Percentiles rank a stretch among this genome's conserved stretches.
These are phyloP conservation scores for Falco berigora DNA, from an alignment of 2,797 vertebrate genomes.

Conservation along the genomic window DNA sequence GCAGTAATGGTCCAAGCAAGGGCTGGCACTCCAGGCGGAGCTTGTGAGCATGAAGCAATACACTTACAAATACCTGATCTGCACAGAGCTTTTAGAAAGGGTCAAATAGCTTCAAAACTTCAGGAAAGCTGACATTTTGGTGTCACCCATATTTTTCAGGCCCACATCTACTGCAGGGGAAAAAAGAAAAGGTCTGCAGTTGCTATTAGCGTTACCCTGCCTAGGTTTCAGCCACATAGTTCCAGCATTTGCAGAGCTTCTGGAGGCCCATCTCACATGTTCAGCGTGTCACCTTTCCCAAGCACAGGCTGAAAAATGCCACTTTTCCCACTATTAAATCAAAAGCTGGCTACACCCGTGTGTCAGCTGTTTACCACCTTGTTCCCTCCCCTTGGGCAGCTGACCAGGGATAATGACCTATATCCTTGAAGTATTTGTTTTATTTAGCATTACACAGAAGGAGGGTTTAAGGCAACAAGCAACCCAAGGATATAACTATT, in stretches of 20 bases:
- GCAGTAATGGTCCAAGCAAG: accelerated
- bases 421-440: constrained; percentile 20
- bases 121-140: not conserved
- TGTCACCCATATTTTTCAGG: not conserved
- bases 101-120: not conserved
- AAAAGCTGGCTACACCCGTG: not conserved
- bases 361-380: not conserved
- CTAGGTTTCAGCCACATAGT: not conserved
- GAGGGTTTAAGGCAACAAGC: not conserved
- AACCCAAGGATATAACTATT: not conserved
- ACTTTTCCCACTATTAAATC: constrained; percentile 1
- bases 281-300: not conserved
- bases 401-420: not conserved
- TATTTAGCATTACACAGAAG: not conserved
- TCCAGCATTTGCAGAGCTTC: not conserved
- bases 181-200: not conserved
- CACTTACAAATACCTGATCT: not conserved
- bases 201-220: not conserved
- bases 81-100: not conserved
- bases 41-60: not conserved
- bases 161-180: not conserved
- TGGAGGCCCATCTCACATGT: not conserved
- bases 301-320: not conserved
- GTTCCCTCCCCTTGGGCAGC: constrained; percentile 6
- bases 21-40: not conserved